Evolutionary conservation across 2,888 invertebrate genomes (phyloP), one percentile per base, ranked within the genome.

Genomic region (Hypselothyrea guttata): DNA sequence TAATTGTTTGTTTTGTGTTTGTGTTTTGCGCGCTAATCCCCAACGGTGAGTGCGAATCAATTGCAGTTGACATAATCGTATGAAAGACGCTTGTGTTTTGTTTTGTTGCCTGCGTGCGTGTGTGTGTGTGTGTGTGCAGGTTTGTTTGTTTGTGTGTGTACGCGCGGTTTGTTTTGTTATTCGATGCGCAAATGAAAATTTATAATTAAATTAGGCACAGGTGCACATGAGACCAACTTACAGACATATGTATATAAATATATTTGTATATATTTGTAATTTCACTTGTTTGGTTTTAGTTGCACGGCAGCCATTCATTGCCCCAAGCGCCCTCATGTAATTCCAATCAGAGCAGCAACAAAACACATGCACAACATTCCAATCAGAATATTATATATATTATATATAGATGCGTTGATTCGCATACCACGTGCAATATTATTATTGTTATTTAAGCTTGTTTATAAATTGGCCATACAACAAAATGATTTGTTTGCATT

Each of bases 1-100:
- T 69, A 60, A 68, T 82, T 62, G 72, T 87, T 75, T 72, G 73
- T 56, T 38, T 71, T 65, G 59, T 87, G 70, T 55, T 72, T 58
- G 62, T 74, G 57, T 47, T 84, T 28, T 60, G 86, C 69, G 68
- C 75, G 54, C 72, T 71, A 62, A 74, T 78, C 58, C 67, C 77
- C 68, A 52, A 15, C 67, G 73, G 69, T 65, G 63, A 86, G 60
- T 74, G 57, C 44, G 42, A 27, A 31, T 42, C 41, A 56, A 41
- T 55, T 58, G 22, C n/a, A 45, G 13, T 18, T 22, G 8, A 37
- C 8, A 16, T 11, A 22, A 33, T 12, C 31, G 37, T 1, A 1
- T n/a, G 13, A 53, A 44, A 31, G 34, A 28, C 30, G 16, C 7
- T 18, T 42, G 8, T 9, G 38, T 69, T 64, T 54, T 60, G 52